Conservation (phyloP, 2,888 invertebrate species). For the Lymantria monacha region DNA sequence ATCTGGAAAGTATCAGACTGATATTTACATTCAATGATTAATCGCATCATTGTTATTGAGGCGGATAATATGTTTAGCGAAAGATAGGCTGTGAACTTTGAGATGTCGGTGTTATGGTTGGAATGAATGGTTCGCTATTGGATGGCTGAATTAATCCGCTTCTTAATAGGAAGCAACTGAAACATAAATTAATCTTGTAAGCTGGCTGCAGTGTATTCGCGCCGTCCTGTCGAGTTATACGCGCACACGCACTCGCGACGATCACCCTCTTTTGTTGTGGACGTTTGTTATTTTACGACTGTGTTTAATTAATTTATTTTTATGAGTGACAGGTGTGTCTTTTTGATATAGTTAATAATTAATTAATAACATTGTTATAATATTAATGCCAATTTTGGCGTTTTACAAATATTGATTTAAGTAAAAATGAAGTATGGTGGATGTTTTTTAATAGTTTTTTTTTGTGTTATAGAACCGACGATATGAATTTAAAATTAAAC, state of each 20-base stretch:
- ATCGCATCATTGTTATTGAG: conserved; percentile 65
- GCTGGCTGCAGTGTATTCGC: conserved; percentile 55
- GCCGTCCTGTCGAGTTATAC: conserved; percentile 40
- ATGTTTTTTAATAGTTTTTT: background rate
- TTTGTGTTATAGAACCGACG: conserved; percentile 39
- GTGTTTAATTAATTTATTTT: conserved; percentile 23
- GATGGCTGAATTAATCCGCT: conserved; percentile 35
- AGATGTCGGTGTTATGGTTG: conserved; percentile 34
- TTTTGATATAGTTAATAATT: background rate
- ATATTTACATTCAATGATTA: conserved; percentile 71
- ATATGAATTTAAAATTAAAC: conserved; percentile 70
- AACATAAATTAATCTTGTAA: conserved; percentile 51
- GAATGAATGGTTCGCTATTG: conserved; percentile 18
- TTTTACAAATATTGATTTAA: background rate
- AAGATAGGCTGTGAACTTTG: conserved; percentile 13
- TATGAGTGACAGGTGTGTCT: conserved; percentile 55
- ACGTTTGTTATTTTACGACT: conserved; percentile 4
- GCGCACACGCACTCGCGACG: conserved; percentile 47
- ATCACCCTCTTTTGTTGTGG: conserved; percentile 6
- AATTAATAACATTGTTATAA: no score
- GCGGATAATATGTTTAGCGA: conserved; percentile 22
- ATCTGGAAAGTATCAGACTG: conserved; percentile 67
- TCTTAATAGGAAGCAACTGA: conserved; percentile 60
- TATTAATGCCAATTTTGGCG: background rate
- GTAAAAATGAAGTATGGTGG: background rate